These are phyloP conservation scores for Cottoperca gobio DNA, from an alignment of 2,797 vertebrate genomes.

Conservation along the genomic window DNA sequence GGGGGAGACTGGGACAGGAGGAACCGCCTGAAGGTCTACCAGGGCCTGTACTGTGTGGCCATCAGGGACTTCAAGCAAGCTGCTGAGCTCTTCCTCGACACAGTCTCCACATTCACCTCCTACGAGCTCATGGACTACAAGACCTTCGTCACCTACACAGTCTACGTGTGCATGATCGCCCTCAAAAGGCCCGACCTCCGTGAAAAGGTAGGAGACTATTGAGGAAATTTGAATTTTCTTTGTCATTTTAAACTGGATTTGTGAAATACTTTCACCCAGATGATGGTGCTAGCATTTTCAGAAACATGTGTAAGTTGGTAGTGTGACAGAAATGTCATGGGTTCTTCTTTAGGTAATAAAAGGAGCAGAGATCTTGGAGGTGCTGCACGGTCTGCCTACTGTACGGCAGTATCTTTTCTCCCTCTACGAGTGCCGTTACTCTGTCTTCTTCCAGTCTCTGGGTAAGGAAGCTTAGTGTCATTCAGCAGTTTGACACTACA, in stretches of 20 bases:
- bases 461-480: constrained; percentile 82
- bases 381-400: constrained; percentile 93
- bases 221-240: not conserved
- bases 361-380: constrained; percentile 97
- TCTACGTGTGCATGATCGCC: constrained; percentile 99
- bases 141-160: constrained; percentile 97
- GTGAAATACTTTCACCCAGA: not conserved
- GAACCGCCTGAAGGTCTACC: constrained; percentile 98
- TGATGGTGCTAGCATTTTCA: not conserved
- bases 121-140: constrained; percentile 99
- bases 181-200: constrained; percentile 96
- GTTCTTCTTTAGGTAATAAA: constrained; percentile 91
- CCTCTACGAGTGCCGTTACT: constrained; percentile 95
- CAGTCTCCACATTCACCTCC: constrained; percentile 98
- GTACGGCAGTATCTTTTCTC: constrained; percentile 98
- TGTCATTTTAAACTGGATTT: not conserved
- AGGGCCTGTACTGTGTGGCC: constrained; percentile 97
- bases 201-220: constrained; percentile 89
- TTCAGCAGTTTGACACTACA: not conserved
- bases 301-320: not conserved
- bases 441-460: constrained; percentile 95
- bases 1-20: constrained; percentile 98
- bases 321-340: not conserved
- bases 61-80: constrained; percentile 98
- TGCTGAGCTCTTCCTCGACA: constrained; percentile 97